These are phyloP conservation scores for Thamnaconus septentrionalis DNA, from an alignment of 2,113 vertebrate species.

Conservation along the genomic window DNA sequence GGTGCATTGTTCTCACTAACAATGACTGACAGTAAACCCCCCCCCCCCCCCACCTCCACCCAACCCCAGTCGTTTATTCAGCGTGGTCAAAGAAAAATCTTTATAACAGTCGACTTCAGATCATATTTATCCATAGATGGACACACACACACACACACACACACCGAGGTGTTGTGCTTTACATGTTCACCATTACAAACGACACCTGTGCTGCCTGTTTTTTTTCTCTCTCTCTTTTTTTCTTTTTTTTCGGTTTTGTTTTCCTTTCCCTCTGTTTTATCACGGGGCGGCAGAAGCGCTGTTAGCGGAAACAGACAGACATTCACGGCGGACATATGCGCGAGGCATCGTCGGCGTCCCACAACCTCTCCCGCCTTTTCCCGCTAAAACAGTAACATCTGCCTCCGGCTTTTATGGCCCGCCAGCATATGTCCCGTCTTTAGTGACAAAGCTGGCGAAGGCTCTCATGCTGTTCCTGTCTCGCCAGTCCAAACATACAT, in stretches of 20 bases:
- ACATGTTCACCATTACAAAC: no score
- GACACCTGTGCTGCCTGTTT: no score
- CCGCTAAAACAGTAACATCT: constrained; percentile 75
- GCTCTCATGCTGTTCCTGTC: constrained; percentile 66
- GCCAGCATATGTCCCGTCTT: constrained; percentile 68
- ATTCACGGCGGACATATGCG: constrained; percentile 69
- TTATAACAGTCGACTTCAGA: constrained; percentile 37
- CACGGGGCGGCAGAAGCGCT: constrained; percentile 25
- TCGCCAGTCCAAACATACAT: constrained; percentile 74
- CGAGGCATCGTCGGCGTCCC: constrained; percentile 55
- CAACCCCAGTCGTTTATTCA: constrained; percentile 20
- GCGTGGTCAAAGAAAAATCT: constrained; percentile 33
- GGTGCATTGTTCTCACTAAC: constrained; percentile 60
- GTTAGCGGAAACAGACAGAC: constrained; percentile 58
- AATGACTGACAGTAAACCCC: constrained; percentile 58
- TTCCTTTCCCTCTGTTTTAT: constrained; percentile 11
- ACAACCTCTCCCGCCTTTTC: constrained; percentile 64
- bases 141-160: not conserved
- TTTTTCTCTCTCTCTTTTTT: no score
- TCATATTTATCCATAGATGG: not conserved
- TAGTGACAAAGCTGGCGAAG: constrained; percentile 71
- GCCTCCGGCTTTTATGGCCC: constrained; percentile 75
- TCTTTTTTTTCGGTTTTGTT: constrained; percentile 24
- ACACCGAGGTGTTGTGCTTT: not conserved
- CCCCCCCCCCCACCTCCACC: constrained; percentile 37